Conservation (phyloP, 2,113 vertebrate genomes). For the Opisthocomus hoazin region DNA sequence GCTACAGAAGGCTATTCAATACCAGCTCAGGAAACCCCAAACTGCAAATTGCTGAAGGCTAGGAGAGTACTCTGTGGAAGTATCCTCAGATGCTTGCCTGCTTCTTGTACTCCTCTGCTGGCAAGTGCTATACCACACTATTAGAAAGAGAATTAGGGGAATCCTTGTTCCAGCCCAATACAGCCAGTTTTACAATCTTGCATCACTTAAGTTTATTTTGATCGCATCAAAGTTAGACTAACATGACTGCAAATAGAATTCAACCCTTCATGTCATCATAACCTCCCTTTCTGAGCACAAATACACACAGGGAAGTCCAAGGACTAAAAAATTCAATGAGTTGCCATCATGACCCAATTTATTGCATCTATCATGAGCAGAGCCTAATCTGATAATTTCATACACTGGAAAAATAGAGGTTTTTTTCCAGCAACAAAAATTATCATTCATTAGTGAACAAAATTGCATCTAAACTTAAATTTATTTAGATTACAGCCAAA, state of each 20-base stretch:
- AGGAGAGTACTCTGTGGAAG: not conserved
- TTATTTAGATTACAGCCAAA: constrained; percentile 15
- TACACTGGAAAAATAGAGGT: not conserved
- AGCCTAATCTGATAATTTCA: not conserved
- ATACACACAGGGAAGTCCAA: not conserved
- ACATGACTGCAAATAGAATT: not conserved
- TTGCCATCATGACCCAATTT: not conserved
- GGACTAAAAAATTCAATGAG: not conserved
- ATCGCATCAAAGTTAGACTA: not conserved
- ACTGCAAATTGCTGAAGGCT: not conserved
- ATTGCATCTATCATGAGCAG: not conserved
- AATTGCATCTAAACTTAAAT: not conserved
- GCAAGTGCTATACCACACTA: not conserved
- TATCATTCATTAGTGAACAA: not conserved
- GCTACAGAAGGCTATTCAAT: not conserved
- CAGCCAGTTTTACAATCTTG: not conserved
- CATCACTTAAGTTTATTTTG: not conserved
- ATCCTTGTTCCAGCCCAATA: not conserved
- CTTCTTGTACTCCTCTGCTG: not conserved
- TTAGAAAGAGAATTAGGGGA: not conserved
- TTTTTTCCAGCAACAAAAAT: not conserved
- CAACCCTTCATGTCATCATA: not conserved
- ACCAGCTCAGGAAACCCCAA: not conserved
- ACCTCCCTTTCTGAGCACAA: not conserved
- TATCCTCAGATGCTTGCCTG: not conserved